Evolutionary conservation across 2,888 invertebrate species (phyloP).

Genomic region (Paralinhomoeus sp.): DNA sequence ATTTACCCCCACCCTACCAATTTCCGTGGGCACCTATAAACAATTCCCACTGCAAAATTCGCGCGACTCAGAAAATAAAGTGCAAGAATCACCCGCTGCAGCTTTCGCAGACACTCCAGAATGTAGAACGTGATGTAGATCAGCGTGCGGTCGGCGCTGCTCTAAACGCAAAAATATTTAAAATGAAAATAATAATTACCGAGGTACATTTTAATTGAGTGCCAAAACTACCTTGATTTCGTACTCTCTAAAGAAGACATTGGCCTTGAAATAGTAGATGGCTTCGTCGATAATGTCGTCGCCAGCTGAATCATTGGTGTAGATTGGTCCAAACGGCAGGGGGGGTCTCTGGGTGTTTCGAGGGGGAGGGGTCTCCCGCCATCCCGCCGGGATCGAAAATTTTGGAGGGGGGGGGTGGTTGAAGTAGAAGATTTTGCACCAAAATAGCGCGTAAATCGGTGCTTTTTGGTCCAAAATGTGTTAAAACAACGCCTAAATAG

Average conservation of each 20-base stretch:
- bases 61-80: not conserved
- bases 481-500: too few relatives aligned
- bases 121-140: conserved; percentile 93
- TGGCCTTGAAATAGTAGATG: conserved; percentile 86
- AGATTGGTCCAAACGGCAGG: too few relatives aligned
- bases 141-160: conserved; percentile 77
- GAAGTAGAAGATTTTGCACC: too few relatives aligned
- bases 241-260: conserved; percentile 93
- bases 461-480: too few relatives aligned
- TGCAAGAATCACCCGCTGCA: conserved; percentile 42
- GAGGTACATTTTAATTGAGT: not conserved
- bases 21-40: too few relatives aligned
- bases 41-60: too few relatives aligned
- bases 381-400: too few relatives aligned
- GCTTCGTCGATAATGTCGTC: conserved; percentile 94
- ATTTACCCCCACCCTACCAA: too few relatives aligned
- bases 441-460: too few relatives aligned
- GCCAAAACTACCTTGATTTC: conserved; percentile 59
- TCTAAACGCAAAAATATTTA: conserved; percentile 35
- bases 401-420: too few relatives aligned
- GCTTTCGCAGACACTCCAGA: conserved; percentile 79
- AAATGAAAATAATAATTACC: not conserved
- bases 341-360: too few relatives aligned
- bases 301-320: conserved; percentile 29
- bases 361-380: too few relatives aligned